Conservation (phyloP, 2,888 invertebrate species). For the Cosmia pyralina region DNA sequence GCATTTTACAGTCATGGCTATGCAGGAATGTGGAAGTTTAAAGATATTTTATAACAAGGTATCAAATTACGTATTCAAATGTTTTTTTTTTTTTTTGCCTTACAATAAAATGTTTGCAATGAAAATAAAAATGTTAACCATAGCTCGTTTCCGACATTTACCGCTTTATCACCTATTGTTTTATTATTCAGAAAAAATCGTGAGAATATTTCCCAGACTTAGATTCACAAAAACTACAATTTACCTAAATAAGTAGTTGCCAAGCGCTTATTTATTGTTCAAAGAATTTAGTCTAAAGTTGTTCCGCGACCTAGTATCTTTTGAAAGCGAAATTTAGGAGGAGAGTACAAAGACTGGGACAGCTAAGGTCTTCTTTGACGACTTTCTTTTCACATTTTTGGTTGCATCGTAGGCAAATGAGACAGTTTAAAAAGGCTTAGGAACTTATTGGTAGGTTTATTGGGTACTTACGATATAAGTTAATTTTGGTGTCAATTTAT, state of each 20-base stretch:
- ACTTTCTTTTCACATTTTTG: neutral
- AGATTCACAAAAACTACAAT: slow-evolving; percentile 34
- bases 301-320: slow-evolving; percentile 50
- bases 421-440: neutral
- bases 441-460: too few relatives aligned
- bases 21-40: neutral
- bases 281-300: slow-evolving; percentile 47
- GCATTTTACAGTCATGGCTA: too few relatives aligned
- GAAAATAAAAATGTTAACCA: slow-evolving; percentile 12
- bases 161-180: slow-evolving; percentile 55
- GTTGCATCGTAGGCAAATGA: neutral
- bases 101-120: slow-evolving; percentile 1
- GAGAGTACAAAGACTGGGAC: slow-evolving; percentile 32
- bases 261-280: slow-evolving; percentile 57
- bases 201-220: slow-evolving; percentile 58
- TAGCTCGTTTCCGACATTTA: slow-evolving; percentile 32
- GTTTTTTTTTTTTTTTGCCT: too few relatives aligned
- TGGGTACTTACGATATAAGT: neutral
- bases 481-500: neutral
- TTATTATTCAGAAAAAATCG: slow-evolving; percentile 40
- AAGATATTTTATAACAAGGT: neutral
- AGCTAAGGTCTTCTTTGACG: neutral
- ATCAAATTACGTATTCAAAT: neutral
- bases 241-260: slow-evolving; percentile 35
- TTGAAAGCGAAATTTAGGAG: slow-evolving; percentile 61